Evolutionary conservation across 2,113 vertebrate species (phyloP).

Genomic region (Scomber japonicus): DNA sequence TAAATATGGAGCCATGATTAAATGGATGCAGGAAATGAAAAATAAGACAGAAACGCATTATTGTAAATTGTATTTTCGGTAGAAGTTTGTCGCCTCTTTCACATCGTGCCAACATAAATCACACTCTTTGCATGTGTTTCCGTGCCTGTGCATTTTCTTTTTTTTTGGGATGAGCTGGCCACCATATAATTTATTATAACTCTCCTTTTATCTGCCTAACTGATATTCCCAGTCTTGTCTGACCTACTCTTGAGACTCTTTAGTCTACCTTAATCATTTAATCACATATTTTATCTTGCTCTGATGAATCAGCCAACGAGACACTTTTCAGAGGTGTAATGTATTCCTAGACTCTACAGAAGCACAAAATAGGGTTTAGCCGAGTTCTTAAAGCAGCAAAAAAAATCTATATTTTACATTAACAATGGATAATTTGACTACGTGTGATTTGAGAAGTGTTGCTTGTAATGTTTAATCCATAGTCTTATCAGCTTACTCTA

Average conservation of each 20-base stretch:
- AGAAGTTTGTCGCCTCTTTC: neutral
- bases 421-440: too few relatives aligned
- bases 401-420: too few relatives aligned
- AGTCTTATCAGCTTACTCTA: too few relatives aligned
- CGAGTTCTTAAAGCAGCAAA: too few relatives aligned
- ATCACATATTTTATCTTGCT: neutral
- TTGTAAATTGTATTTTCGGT: neutral
- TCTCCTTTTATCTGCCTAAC: neutral
- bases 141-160: slow-evolving; percentile 20
- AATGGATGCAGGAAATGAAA: neutral
- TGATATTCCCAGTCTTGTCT: slow-evolving; percentile 8
- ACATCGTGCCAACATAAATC: neutral
- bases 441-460: too few relatives aligned
- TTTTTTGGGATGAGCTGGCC: slow-evolving; percentile 10
- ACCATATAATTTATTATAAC: neutral
- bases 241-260: neutral
- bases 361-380: neutral
- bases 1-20: slow-evolving; percentile 2
- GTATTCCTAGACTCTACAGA: neutral
- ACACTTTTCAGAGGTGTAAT: neutral
- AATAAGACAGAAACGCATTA: slow-evolving; percentile 1
- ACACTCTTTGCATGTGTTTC: neutral
- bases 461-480: too few relatives aligned
- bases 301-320: neutral
- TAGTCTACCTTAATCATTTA: neutral